Percentiles rank a stretch among this genome's conserved stretches.
Conservation (phyloP, 2,888 invertebrate species). For the Coronaproctus castanopsis region DNA sequence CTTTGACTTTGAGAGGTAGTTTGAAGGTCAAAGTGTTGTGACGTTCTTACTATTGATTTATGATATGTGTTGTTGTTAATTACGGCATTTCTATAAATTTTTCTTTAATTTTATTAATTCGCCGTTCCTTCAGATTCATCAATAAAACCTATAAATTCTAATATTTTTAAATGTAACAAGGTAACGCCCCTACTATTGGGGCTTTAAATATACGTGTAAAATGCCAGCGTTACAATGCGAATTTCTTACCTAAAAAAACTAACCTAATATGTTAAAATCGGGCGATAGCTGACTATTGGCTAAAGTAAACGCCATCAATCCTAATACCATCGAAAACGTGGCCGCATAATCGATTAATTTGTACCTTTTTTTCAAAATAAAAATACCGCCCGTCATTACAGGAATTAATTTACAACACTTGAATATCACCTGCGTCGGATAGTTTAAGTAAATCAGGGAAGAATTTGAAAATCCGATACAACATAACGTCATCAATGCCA, state of each 20-base stretch:
- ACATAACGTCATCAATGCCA: slow-evolving; percentile 72
- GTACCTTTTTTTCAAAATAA: slow-evolving; percentile 77
- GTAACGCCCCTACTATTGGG: too few relatives aligned
- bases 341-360: slow-evolving; percentile 64
- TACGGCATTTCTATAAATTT: too few relatives aligned
- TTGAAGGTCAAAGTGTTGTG: too few relatives aligned
- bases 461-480: slow-evolving; percentile 94
- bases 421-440: slow-evolving; percentile 82
- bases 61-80: too few relatives aligned
- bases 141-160: too few relatives aligned
- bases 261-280: slow-evolving; percentile 35
- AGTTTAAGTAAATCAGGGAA: slow-evolving; percentile 82
- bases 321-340: slow-evolving; percentile 67
- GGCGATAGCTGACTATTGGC: slow-evolving; percentile 43
- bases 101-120: too few relatives aligned
- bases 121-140: too few relatives aligned
- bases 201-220: too few relatives aligned
- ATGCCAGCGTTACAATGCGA: too few relatives aligned
- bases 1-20: too few relatives aligned
- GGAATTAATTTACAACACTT: slow-evolving; percentile 95
- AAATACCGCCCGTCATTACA: slow-evolving; percentile 77
- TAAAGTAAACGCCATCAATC: slow-evolving; percentile 75
- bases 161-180: too few relatives aligned
- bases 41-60: too few relatives aligned
- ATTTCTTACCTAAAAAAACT: slow-evolving; percentile 14